Evolutionary conservation across 2,888 invertebrate species (phyloP), one percentile per base, ranked within the genome.

Genomic region (Clusia tigrina): DNA sequence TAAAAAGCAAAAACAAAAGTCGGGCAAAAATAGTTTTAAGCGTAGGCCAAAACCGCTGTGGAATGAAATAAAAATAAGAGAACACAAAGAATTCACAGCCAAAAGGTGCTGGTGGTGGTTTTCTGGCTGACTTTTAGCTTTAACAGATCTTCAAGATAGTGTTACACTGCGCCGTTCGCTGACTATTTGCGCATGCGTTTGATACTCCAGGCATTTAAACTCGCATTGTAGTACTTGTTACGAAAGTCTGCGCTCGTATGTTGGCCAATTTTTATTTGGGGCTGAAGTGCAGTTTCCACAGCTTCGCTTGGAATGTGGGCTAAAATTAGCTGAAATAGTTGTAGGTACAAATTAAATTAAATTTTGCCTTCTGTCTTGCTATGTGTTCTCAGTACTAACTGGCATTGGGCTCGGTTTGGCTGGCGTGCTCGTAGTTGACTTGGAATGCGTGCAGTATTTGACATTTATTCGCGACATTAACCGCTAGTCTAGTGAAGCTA

Each of bases 301-400:
- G 37, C 37, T 37, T 51, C 9, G 51, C 51, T 20, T 10, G 71
- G 74, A 74, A 74, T 74, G 77, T 71, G 77, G 68, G 66, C 67
- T 69, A 58, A 72, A 74, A 74, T 74, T 74, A 77, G 74, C 71
- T 77, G 77, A 77, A 77, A 74, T 77, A 74, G 74, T 74, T 74
- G 77, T 74, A 77, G 77, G 74, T 74, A 74, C 77, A 74, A 74
- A 74, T 74, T 72, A 76, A 60, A 73, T 74, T 42, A 42, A 42
- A 42, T 42, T 10, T n/a, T 71, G 67, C 68, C 37, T 48, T 25
- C 17, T 55, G 37, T 52, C 18, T 24, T 32, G 60, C 54, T 51
- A 48, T 18, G 42, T n/a, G n/a, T n/a, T n/a, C n/a, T n/a, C n/a
- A n/a, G n/a, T n/a, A n/a, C n/a, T n/a, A n/a, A n/a, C n/a, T n/a